Evolutionary conservation across 2,888 invertebrate genomes (phyloP).

Genomic region (Xestia xanthographa): DNA sequence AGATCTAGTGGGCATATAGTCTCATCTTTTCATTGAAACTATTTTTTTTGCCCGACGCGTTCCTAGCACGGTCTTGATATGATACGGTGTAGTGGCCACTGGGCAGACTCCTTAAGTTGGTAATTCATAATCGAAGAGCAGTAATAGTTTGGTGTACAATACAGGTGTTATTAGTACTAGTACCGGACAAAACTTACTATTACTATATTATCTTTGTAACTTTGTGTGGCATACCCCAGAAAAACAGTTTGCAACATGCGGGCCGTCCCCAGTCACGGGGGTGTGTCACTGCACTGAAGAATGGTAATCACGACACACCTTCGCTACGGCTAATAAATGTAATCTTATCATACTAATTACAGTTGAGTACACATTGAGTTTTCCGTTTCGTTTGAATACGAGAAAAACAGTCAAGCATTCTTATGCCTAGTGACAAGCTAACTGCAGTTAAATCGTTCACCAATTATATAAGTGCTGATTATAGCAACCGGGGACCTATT

Average conservation of each 20-base stretch:
- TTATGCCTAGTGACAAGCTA: neutral
- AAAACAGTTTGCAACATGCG: neutral
- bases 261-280: neutral
- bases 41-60: neutral
- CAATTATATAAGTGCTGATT: neutral
- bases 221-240: neutral
- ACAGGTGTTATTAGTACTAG: too few relatives aligned
- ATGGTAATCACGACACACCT: slow-evolving; percentile 34
- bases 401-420: neutral
- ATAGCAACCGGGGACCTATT: neutral
- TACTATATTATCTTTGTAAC: neutral
- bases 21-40: neutral
- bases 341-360: slow-evolving; percentile 43
- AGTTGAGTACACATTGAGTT: slow-evolving; percentile 2
- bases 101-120: too few relatives aligned
- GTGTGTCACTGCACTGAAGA: slow-evolving; percentile 30
- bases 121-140: too few relatives aligned
- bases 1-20: too few relatives aligned
- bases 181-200: too few relatives aligned
- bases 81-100: neutral
- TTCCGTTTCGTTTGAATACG: neutral
- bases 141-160: too few relatives aligned
- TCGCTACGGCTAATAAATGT: slow-evolving; percentile 5
- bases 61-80: neutral
- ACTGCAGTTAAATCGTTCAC: too few relatives aligned